Evolutionary conservation across 2,888 invertebrate genomes (phyloP).

Genomic region (Dione juno): DNA sequence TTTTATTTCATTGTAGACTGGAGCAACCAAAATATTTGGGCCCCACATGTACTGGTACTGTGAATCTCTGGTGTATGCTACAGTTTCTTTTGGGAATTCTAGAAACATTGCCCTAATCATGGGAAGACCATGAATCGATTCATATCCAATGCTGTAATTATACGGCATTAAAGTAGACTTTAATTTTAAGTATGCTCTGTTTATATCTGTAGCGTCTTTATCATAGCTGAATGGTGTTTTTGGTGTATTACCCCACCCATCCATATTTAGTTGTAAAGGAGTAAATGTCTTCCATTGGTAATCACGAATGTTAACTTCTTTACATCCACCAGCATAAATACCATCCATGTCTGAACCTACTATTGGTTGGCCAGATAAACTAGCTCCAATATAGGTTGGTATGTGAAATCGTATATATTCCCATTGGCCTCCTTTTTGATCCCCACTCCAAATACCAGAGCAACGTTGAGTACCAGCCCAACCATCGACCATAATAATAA

Average conservation of each 20-base stretch:
- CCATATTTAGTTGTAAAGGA: conserved; percentile 77
- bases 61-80: conserved; percentile 66
- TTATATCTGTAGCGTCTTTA: conserved; percentile 63
- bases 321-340: conserved; percentile 67
- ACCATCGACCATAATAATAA: conserved; percentile 76
- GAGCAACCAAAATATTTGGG: conserved; percentile 71
- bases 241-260: conserved; percentile 71
- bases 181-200: conserved; percentile 74
- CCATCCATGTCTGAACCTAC: conserved; percentile 79
- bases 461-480: conserved; percentile 78
- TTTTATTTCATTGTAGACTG: conserved; percentile 61
- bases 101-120: conserved; percentile 77
- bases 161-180: conserved; percentile 76
- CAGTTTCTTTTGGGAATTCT: conserved; percentile 65
- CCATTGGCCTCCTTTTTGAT: conserved; percentile 76
- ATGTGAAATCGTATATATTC: conserved; percentile 79
- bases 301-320: conserved; percentile 70
- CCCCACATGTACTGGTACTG: conserved; percentile 81
- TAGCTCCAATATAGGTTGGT: conserved; percentile 74
- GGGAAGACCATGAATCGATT: conserved; percentile 66
- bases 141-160: conserved; percentile 69
- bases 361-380: conserved; percentile 72
- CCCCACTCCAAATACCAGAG: conserved; percentile 75
- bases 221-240: conserved; percentile 74
- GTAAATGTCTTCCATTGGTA: conserved; percentile 79